A percentile compares a stretch with the other conserved stretches of the same genome.
These are phyloP conservation scores for Penelope pileata DNA, from an alignment of 2,113 vertebrate species.

Conservation along the genomic window DNA sequence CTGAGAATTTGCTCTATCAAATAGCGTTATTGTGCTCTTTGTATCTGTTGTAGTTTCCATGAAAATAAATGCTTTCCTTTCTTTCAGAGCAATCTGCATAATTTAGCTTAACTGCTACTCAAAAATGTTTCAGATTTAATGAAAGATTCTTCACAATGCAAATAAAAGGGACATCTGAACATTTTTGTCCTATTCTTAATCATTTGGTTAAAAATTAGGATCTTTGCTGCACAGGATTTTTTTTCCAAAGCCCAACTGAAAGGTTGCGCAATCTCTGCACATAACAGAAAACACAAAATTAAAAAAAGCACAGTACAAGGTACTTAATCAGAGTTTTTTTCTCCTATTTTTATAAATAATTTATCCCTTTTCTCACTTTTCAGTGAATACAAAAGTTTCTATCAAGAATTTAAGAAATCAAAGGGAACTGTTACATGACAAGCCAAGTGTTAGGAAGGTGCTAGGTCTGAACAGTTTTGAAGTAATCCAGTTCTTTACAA, in stretches of 20 bases:
- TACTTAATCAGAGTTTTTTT: not conserved
- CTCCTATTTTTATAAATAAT: not conserved
- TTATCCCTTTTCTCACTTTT: not conserved
- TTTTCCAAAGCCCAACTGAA: not conserved
- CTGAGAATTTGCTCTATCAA: too few species aligned
- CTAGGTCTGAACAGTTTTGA: slow-evolving; percentile 10
- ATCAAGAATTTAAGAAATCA: slow-evolving; percentile 17
- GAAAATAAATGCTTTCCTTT: too few species aligned
- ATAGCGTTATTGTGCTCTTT: too few species aligned
- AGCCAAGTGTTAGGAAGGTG: not conserved
- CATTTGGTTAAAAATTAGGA: not conserved
- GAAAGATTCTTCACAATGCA: not conserved
- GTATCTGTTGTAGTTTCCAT: too few species aligned
- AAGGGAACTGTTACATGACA: not conserved
- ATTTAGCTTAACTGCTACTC: not conserved
- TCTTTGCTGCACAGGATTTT: not conserved
- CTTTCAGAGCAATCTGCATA: too few species aligned
- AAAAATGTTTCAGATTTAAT: not conserved
- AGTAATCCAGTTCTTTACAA: not conserved
- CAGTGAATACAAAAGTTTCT: not conserved
- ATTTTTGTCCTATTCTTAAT: not conserved
- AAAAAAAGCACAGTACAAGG: not conserved
- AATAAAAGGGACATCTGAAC: not conserved
- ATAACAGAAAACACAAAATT: not conserved
- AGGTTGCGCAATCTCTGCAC: not conserved